These are phyloP conservation scores for Parazoanthus atlanticus DNA, from an alignment of 92 coral and sea anemone species.

Conservation along the genomic window DNA sequence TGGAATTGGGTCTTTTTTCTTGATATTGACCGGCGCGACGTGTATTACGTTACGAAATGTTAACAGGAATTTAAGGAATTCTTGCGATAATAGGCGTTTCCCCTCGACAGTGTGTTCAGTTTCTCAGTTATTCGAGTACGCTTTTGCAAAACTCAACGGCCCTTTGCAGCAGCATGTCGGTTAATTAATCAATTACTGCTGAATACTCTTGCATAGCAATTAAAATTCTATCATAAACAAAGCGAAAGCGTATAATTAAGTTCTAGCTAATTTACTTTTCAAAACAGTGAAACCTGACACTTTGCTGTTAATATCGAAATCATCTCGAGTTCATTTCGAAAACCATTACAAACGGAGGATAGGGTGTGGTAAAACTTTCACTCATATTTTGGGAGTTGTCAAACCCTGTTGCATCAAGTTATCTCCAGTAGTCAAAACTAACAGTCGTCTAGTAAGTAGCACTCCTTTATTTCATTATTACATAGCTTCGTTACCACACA, in stretches of 20 bases:
- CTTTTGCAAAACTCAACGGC: no score
- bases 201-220: neutral
- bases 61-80: neutral
- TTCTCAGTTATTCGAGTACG: no score
- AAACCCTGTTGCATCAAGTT: neutral
- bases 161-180: neutral
- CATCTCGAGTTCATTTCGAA: neutral
- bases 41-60: neutral
- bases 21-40: neutral
- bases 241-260: neutral
- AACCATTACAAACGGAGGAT: neutral
- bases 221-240: conserved; percentile 3
- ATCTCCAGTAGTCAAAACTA: neutral
- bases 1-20: neutral
- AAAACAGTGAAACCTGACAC: conserved; percentile 2
- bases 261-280: neutral
- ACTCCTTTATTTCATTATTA: no score
- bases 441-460: neutral
- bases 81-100: neutral
- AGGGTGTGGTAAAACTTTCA: neutral
- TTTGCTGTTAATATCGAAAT: neutral
- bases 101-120: neutral
- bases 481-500: conserved; percentile 1
- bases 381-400: neutral
- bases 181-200: neutral